Percentiles rank a stretch among this genome's conserved stretches.
These are phyloP conservation scores for Amphiprion clarkii DNA, from an alignment of 2,797 vertebrate species.

Conservation along the genomic window DNA sequence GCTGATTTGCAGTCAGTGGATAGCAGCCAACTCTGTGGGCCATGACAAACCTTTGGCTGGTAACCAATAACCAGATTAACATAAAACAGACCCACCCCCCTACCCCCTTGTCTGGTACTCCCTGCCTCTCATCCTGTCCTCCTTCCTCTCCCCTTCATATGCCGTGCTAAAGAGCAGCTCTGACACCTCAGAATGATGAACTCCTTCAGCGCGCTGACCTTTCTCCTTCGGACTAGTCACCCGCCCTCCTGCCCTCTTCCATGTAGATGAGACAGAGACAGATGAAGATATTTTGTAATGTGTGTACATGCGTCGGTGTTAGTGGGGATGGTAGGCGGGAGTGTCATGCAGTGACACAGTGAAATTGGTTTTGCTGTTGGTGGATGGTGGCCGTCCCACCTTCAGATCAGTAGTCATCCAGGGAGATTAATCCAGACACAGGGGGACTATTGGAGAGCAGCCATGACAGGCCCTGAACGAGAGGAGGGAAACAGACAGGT, in stretches of 20 bases:
- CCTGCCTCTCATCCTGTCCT: constrained; percentile 23
- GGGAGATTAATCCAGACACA: constrained; percentile 77
- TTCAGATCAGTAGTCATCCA: constrained; percentile 65
- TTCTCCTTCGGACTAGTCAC: constrained; percentile 75
- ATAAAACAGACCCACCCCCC: constrained; percentile 24
- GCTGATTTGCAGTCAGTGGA: constrained; percentile 54
- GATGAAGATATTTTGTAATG: constrained; percentile 81
- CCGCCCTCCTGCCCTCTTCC: constrained; percentile 66
- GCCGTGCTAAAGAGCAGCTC: constrained; percentile 61
- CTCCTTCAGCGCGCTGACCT: constrained; percentile 80
- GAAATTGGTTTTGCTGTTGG: constrained; percentile 79
- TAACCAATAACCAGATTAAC: constrained; percentile 62
- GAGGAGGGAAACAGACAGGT: constrained; percentile 48
- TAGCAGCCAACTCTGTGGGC: constrained; percentile 55
- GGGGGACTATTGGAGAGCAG: constrained; percentile 57
- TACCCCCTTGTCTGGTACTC: constrained; percentile 2
- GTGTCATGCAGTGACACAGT: constrained; percentile 64
- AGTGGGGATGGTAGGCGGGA: constrained; percentile 45
- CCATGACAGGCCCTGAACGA: constrained; percentile 56
- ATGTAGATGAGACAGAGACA: constrained; percentile 87
- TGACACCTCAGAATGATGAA: constrained; percentile 83
- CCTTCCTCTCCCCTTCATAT: constrained; percentile 58
- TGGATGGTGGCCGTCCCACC: constrained; percentile 68
- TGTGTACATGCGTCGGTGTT: constrained; percentile 56
- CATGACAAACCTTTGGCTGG: constrained; percentile 63